A percentile compares a stretch with the other conserved stretches of the same genome.
Evolutionary conservation across 2,113 vertebrate genomes (phyloP).

Genomic region (Limnothrissa miodon): DNA sequence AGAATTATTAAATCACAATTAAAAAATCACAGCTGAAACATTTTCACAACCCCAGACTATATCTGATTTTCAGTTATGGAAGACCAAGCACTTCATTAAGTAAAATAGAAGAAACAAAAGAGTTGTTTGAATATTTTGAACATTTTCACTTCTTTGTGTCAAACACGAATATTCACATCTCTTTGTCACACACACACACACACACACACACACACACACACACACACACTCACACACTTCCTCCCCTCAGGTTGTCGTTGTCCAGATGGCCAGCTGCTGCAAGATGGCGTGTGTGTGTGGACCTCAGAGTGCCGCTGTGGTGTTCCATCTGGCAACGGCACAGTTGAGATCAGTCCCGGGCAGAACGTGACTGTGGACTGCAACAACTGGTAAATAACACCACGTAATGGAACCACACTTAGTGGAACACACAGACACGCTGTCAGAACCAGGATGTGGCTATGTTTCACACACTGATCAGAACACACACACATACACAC

Average conservation of each 20-base stretch:
- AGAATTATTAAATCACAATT: not conserved
- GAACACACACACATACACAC: not conserved
- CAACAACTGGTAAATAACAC: constrained; percentile 76
- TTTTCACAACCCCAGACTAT: not conserved
- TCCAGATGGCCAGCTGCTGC: constrained; percentile 74
- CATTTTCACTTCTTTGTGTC: not conserved
- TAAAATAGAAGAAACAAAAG: too few species aligned
- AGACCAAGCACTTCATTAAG: not conserved
- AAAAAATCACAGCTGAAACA: not conserved
- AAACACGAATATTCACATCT: too few species aligned
- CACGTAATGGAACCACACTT: not conserved
- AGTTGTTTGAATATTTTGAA: not conserved
- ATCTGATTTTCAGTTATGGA: not conserved
- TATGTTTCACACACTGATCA: not conserved
- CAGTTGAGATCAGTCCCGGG: constrained; percentile 64
- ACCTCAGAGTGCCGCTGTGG: constrained; percentile 78
- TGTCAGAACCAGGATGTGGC: not conserved
- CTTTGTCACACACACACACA: not conserved
- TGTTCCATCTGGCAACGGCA: constrained; percentile 69
- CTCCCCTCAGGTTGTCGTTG: constrained; percentile 79
- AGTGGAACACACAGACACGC: not conserved
- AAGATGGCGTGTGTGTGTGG: constrained; percentile 75
- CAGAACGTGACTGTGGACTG: constrained; percentile 67
- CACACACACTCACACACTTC: not conserved
- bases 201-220: not conserved